phyloP scores from a whole-genome alignment of 1,140 invertebrate genomes.

The Antheraea mylitta region DNA sequence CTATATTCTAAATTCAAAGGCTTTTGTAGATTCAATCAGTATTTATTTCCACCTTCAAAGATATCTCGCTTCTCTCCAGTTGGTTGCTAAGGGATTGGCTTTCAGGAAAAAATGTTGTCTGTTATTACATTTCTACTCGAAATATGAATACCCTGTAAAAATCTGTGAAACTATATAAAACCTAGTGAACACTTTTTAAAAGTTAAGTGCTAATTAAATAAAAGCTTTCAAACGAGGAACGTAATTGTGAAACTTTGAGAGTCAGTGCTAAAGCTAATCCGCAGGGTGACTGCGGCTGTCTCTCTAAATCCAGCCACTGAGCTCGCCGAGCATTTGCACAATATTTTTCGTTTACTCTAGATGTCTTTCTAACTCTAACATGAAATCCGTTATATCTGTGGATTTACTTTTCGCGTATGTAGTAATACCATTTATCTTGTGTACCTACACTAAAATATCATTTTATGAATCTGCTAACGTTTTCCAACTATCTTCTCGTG shows the following conservation, averaged over 20 bases:
- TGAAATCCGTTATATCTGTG: neutral
- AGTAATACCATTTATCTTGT: neutral
- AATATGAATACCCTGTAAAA: too few relatives aligned
- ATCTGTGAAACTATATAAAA: too few relatives aligned
- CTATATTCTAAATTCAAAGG: too few relatives aligned
- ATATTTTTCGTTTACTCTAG: neutral
- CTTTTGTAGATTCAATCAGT: too few relatives aligned
- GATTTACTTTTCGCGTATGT: neutral
- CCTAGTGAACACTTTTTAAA: neutral
- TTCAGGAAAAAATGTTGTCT: too few relatives aligned
- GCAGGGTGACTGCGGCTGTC: neutral
- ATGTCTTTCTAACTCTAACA: neutral
- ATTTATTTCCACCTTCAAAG: too few relatives aligned
- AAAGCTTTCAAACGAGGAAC: neutral
- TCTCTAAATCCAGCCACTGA: neutral
- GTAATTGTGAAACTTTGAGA: neutral
- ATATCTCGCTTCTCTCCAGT: too few relatives aligned
- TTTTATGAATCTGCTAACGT: neutral
- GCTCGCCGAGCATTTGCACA: neutral
- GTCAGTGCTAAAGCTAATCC: neutral
- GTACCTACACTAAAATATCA: too few relatives aligned
- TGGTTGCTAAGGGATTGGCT: too few relatives aligned
- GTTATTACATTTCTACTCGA: too few relatives aligned
- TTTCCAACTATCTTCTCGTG: too few relatives aligned
- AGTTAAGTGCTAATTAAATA: neutral